Evolutionary conservation across 2,113 vertebrate species (phyloP).

Genomic region (Ammodytes dubius): DNA sequence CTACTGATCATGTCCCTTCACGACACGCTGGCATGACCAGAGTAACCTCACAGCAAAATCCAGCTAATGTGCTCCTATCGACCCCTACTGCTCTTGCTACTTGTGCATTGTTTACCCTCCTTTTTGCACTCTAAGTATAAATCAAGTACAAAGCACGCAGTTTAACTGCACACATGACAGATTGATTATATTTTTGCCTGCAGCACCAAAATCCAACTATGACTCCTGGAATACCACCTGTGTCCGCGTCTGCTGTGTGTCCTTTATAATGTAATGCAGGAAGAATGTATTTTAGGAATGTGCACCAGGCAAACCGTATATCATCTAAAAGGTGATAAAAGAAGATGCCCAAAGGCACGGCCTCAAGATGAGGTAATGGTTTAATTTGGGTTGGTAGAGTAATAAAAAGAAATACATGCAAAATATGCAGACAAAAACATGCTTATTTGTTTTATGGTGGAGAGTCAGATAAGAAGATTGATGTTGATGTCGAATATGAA

Average conservation of each 20-base stretch:
- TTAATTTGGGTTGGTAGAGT: background rate
- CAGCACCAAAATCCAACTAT: slow-evolving; percentile 58
- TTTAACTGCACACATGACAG: slow-evolving; percentile 50
- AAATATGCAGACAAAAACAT: slow-evolving; percentile 1
- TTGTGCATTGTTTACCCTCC: slow-evolving; percentile 33
- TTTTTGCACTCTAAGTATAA: slow-evolving; percentile 54
- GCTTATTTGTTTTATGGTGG: background rate
- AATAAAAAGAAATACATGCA: background rate
- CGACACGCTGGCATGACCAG: background rate
- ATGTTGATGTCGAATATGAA: background rate
- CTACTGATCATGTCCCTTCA: background rate
- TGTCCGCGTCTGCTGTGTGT: slow-evolving; percentile 4
- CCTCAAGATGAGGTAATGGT: background rate
- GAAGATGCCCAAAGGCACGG: background rate
- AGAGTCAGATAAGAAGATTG: background rate
- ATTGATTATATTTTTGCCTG: slow-evolving; percentile 65
- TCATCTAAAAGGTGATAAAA: background rate
- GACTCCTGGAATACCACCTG: slow-evolving; percentile 42
- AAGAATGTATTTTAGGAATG: slow-evolving; percentile 14
- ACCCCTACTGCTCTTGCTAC: background rate
- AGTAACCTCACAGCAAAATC: slow-evolving; percentile 24
- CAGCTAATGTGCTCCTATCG: slow-evolving; percentile 29
- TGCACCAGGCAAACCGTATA: background rate
- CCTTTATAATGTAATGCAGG: slow-evolving; percentile 29
- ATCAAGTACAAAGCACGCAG: slow-evolving; percentile 47